phyloP scores from a whole-genome alignment of 1,140 invertebrate species.

The Ladona fulva region DNA sequence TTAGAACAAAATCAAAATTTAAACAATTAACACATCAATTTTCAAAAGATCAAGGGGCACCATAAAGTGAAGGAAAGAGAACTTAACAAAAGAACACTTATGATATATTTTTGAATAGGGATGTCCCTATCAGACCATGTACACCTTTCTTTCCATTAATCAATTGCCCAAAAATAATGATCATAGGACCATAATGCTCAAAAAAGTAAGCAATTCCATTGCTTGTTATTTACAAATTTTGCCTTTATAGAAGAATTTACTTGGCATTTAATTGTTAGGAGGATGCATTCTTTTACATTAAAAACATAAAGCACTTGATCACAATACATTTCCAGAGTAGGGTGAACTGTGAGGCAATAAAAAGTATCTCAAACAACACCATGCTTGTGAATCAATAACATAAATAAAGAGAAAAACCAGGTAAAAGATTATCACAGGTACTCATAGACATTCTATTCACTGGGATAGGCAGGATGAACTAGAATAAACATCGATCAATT shows the following conservation, averaged over 20 bases:
- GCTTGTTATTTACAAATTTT: too few relatives aligned
- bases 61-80: too few relatives aligned
- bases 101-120: too few relatives aligned
- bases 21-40: background rate
- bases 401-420: constrained; percentile 2
- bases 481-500: background rate
- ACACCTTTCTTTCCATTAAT: too few relatives aligned
- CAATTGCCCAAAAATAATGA: too few relatives aligned
- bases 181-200: too few relatives aligned
- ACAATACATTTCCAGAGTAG: background rate
- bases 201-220: too few relatives aligned
- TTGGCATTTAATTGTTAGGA: background rate
- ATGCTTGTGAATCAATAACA: background rate
- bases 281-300: background rate
- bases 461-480: background rate
- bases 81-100: too few relatives aligned
- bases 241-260: too few relatives aligned
- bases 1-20: background rate
- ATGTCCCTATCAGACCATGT: too few relatives aligned
- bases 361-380: background rate
- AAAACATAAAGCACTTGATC: background rate
- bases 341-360: background rate
- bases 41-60: too few relatives aligned
- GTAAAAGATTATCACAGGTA: constrained; percentile 6
- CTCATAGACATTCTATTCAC: background rate